A percentile compares a stretch with the other conserved stretches of the same genome.
phyloP scores from a whole-genome alignment of 2,888 invertebrate species.

The Apodemia hepburni region DNA sequence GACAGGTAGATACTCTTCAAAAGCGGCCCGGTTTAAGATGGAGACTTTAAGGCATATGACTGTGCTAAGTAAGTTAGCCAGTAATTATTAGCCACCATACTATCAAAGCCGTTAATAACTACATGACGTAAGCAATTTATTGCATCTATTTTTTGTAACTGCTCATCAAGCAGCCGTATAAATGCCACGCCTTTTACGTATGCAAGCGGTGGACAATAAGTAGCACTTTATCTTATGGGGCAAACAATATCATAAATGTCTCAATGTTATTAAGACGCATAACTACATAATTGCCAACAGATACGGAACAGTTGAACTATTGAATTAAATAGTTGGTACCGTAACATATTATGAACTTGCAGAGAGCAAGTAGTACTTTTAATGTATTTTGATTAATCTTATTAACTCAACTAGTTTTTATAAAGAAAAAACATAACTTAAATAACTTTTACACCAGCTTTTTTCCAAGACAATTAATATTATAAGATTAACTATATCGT shows the following conservation, averaged over 20 bases:
- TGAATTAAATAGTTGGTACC: slow-evolving; percentile 17
- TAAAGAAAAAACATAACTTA: not conserved
- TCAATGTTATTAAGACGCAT: not conserved
- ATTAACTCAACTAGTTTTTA: slow-evolving; percentile 11
- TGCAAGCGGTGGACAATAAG: not conserved
- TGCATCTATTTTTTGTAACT: not conserved
- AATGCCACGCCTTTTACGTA: not conserved
- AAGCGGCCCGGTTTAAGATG: no score
- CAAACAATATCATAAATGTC: slow-evolving; percentile 3
- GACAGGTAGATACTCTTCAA: no score
- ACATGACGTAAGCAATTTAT: not conserved
- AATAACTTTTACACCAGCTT: no score
- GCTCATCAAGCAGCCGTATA: not conserved
- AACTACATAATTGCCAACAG: not conserved
- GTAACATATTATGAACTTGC: no score
- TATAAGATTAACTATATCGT: no score
- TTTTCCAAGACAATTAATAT: no score
- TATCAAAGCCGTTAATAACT: no score
- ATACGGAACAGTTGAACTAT: not conserved
- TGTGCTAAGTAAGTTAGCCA: no score
- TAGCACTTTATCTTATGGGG: slow-evolving; percentile 9
- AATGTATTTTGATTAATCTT: not conserved
- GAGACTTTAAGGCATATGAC: no score
- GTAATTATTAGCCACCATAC: no score
- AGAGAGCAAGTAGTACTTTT: no score